Conservation (phyloP, 2,888 invertebrate species). For the Thereva unica region DNA sequence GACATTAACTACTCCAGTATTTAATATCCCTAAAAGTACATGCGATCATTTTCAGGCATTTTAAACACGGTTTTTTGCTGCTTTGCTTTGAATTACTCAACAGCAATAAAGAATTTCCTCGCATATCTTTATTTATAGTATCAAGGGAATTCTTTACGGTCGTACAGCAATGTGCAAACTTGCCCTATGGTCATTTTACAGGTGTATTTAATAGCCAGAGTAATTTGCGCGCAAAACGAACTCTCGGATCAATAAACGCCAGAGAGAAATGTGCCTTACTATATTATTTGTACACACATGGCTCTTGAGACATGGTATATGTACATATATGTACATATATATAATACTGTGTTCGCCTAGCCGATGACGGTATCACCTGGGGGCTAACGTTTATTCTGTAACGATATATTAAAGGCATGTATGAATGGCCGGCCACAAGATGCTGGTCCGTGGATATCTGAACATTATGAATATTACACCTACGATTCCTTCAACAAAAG, state of each 20-base stretch:
- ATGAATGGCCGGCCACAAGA: background rate
- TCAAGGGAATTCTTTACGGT: background rate
- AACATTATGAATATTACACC: conserved; percentile 34
- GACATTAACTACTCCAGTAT: too few species aligned
- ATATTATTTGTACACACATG: too few species aligned
- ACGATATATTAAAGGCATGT: conserved; percentile 22
- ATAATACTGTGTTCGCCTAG: background rate
- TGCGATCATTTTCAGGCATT: too few species aligned
- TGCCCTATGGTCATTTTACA: conserved; percentile 20
- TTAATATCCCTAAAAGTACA: too few species aligned
- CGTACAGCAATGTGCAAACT: conserved; percentile 19
- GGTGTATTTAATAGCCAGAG: conserved; percentile 31
- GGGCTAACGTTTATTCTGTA: conserved; percentile 18
- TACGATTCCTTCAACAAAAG: conserved; percentile 17
- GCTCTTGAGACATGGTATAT: background rate
- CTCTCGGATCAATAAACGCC: conserved; percentile 25
- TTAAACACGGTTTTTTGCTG: too few species aligned
- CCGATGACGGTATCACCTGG: conserved; percentile 14
- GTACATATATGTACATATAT: background rate
- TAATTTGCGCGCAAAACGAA: conserved; percentile 26
- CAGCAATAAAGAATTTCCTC: too few species aligned
- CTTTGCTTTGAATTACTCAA: too few species aligned
- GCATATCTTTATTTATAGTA: conserved; percentile 10
- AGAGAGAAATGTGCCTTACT: background rate
- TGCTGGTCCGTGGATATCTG: background rate